A percentile compares a stretch with the other conserved stretches of the same genome.
Evolutionary conservation across 2,113 vertebrate species (phyloP).

Genomic region (Elephas maximus): DNA sequence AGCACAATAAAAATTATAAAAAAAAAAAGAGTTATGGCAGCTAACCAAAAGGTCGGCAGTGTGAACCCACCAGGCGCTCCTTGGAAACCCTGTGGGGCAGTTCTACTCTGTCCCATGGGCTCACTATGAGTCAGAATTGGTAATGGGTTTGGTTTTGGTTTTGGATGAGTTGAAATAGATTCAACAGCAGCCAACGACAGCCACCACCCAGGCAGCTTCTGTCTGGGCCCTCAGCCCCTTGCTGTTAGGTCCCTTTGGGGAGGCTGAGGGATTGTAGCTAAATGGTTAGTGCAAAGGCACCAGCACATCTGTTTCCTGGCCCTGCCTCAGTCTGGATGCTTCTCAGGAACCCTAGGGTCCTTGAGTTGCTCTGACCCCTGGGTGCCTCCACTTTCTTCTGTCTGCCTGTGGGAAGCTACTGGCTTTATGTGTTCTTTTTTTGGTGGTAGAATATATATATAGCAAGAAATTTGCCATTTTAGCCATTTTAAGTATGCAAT

Average conservation of each 20-base stretch:
- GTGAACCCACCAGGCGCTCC: too few species aligned
- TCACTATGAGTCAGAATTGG: too few species aligned
- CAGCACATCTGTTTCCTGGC: neutral
- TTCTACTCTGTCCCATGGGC: too few species aligned
- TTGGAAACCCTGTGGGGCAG: too few species aligned
- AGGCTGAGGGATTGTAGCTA: neutral
- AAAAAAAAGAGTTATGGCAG: too few species aligned
- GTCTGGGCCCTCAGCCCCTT: neutral
- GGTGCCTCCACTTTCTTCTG: fast-evolving
- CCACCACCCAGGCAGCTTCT: neutral
- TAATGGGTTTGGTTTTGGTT: too few species aligned
- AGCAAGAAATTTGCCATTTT: neutral
- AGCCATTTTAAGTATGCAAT: neutral
- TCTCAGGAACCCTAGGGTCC: neutral
- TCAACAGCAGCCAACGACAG: too few species aligned
- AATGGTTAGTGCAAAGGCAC: too few species aligned
- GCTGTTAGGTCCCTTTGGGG: neutral
- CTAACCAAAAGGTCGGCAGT: too few species aligned
- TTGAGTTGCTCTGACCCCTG: neutral
- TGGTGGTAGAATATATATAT: neutral
- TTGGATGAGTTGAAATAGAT: too few species aligned
- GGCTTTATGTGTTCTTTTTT: neutral
- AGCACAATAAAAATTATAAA: too few species aligned
- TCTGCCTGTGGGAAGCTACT: fast-evolving
- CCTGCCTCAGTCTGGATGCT: neutral